Conservation (phyloP, 1,140 invertebrate species). For the Philotrypesis tridentata region DNA sequence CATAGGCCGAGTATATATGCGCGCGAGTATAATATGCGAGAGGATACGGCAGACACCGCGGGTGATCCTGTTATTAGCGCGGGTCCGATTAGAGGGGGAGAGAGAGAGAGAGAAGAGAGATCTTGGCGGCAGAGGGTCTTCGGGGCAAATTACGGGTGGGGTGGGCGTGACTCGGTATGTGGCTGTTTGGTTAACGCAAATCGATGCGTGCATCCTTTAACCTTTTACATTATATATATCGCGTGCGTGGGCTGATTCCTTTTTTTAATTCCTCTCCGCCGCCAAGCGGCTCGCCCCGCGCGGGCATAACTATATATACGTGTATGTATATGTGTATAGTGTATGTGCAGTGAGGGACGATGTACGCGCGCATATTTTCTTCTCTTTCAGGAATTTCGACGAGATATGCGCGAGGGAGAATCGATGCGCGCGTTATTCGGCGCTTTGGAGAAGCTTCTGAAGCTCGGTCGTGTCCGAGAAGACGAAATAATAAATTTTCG, state of each 20-base stretch:
- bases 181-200: constrained; percentile 43
- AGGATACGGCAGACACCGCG: neutral
- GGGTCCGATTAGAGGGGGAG: constrained; percentile 16
- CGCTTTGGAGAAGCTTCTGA: too few species aligned
- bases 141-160: constrained; percentile 41
- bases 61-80: constrained; percentile 48
- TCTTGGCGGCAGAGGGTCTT: constrained; percentile 5
- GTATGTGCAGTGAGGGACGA: too few species aligned
- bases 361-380: too few species aligned
- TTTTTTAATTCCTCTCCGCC: neutral
- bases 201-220: constrained; percentile 39
- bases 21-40: constrained; percentile 16
- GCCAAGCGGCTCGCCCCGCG: too few species aligned
- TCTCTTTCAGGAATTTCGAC: too few species aligned
- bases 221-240: constrained; percentile 41
- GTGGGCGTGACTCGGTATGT: constrained; percentile 24
- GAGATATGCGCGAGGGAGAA: too few species aligned
- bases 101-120: neutral
- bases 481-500: too few species aligned
- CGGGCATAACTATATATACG: too few species aligned
- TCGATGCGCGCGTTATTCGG: too few species aligned
- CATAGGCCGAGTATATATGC: neutral
- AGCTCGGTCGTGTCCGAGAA: too few species aligned
- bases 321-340: too few species aligned
- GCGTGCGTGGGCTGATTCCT: neutral